phyloP scores from a whole-genome alignment of 2,797 vertebrate genomes.

The Meriones psammophilus region DNA sequence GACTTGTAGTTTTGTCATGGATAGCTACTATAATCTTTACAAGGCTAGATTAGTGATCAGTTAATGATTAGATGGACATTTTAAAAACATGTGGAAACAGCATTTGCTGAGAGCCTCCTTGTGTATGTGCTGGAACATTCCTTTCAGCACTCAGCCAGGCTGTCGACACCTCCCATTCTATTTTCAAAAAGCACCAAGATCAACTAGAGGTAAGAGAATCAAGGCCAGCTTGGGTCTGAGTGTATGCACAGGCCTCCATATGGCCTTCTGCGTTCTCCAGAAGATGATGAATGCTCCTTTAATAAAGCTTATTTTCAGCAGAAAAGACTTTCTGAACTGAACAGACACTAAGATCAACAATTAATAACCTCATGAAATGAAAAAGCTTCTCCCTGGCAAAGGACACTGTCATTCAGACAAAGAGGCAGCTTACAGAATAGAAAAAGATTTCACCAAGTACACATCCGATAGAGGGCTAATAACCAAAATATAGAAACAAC shows the following conservation, averaged over 20 bases:
- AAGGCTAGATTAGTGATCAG: not conserved
- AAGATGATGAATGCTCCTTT: not conserved
- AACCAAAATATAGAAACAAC: not conserved
- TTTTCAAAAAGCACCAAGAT: not conserved
- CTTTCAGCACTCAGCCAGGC: not conserved
- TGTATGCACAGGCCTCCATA: not conserved
- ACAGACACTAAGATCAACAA: not conserved
- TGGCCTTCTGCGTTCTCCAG: not conserved
- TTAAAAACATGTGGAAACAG: slow-evolving; percentile 60
- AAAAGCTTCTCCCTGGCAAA: not conserved
- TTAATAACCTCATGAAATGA: not conserved
- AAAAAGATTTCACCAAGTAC: not conserved
- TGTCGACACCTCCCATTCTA: not conserved
- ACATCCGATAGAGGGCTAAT: not conserved
- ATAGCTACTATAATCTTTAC: not conserved
- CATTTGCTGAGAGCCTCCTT: not conserved
- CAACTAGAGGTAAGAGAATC: not conserved
- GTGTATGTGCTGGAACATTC: not conserved
- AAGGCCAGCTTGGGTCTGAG: not conserved
- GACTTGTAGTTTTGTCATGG: not conserved
- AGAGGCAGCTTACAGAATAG: not conserved
- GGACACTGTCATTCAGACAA: not conserved
- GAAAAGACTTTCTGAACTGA: not conserved
- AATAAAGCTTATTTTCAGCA: not conserved
- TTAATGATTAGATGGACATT: slow-evolving; percentile 18